phyloP scores from a whole-genome alignment of 2,888 invertebrate species.

The Prenolepis imparis region DNA sequence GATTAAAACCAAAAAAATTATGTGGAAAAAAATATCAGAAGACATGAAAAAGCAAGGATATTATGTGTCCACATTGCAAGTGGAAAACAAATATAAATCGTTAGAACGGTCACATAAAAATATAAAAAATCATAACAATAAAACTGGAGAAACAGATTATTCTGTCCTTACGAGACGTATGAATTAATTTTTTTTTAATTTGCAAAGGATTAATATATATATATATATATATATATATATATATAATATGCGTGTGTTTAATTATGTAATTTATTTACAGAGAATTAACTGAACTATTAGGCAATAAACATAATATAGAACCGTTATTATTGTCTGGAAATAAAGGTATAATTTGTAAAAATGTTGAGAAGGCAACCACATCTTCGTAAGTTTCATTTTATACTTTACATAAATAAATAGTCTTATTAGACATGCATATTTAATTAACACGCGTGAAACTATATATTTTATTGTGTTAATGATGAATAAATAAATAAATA shows the following conservation, averaged over 20 bases:
- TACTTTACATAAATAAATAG: no score
- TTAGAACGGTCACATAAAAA: not conserved
- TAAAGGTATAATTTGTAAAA: not conserved
- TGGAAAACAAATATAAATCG: not conserved
- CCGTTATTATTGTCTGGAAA: slow-evolving; percentile 3
- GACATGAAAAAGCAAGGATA: not conserved
- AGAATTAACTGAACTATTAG: slow-evolving; percentile 3
- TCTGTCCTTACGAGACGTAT: not conserved
- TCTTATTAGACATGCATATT: no score
- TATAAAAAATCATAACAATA: slow-evolving; percentile 1
- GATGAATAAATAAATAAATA: no score
- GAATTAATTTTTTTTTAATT: not conserved
- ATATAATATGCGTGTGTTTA: not conserved
- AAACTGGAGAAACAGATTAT: not conserved
- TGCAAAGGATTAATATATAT: not conserved
- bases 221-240: no score
- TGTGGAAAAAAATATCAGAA: not conserved
- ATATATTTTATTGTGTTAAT: no score
- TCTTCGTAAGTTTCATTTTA: not conserved
- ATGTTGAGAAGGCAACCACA: not conserved
- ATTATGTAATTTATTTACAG: not conserved
- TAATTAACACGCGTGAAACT: no score
- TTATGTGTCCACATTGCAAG: not conserved
- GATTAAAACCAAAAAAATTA: not conserved
- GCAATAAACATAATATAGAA: not conserved